Conservation (phyloP, 2,797 vertebrate species). For the Capromys pilorides region DNA sequence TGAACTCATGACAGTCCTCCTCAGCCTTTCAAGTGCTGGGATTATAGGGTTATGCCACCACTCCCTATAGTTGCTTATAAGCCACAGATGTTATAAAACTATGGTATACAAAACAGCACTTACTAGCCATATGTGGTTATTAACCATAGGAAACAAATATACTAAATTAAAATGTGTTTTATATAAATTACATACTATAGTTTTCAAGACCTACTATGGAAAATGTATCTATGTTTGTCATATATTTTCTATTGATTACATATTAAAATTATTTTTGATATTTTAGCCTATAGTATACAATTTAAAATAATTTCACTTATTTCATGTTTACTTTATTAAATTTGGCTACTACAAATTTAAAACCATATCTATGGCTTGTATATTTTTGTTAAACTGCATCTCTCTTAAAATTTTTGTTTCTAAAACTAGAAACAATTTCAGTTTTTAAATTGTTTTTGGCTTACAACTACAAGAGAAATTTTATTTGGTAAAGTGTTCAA, state of each 20-base stretch:
- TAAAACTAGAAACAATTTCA: neutral
- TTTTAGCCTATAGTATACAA: neutral
- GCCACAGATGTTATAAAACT: neutral
- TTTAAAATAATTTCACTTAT: neutral
- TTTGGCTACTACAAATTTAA: neutral
- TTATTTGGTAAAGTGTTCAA: neutral
- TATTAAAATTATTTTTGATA: conserved; percentile 38
- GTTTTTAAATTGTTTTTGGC: neutral
- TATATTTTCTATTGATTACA: neutral
- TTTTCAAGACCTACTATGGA: neutral
- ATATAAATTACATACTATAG: neutral
- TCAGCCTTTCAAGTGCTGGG: neutral
- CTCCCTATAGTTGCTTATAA: neutral
- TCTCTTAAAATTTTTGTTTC: neutral
- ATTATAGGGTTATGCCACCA: neutral
- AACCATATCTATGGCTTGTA: neutral
- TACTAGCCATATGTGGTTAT: too few relatives aligned
- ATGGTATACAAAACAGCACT: neutral
- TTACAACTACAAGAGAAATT: neutral
- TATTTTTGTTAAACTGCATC: neutral
- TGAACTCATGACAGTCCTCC: neutral
- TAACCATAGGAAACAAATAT: neutral
- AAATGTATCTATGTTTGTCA: conserved; percentile 16
- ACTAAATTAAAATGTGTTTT: neutral
- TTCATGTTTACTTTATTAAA: neutral